Percentiles rank a stretch among this genome's conserved stretches.
These are phyloP conservation scores for Ia io DNA, from an alignment of 2,113 vertebrate genomes.

Conservation along the genomic window DNA sequence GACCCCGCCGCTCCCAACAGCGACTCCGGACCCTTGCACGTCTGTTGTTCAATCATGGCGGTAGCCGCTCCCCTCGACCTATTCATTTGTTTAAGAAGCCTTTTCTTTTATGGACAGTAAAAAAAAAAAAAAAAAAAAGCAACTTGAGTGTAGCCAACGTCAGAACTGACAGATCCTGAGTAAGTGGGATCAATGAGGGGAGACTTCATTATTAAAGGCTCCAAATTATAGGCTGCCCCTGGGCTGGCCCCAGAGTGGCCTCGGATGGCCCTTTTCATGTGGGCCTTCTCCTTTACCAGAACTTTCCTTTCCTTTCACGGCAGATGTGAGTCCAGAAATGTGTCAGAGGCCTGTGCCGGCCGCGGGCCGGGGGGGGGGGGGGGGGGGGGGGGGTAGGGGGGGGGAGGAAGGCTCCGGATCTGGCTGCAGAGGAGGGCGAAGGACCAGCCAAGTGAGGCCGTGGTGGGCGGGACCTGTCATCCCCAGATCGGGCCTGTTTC, in stretches of 20 bases:
- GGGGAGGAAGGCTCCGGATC: not conserved
- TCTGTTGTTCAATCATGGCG: conserved; percentile 90
- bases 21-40: conserved; percentile 85
- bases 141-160: not conserved
- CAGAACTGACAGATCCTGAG: not conserved
- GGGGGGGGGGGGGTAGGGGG: no score
- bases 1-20: conserved; percentile 81
- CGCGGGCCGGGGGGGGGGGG: no score
- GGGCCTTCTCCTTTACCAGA: not conserved
- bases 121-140: not conserved
- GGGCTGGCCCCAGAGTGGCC: not conserved
- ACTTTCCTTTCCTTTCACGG: not conserved
- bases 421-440: not conserved
- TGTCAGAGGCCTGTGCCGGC: not conserved
- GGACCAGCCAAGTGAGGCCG: not conserved
- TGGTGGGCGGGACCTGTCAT: accelerated
- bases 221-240: not conserved
- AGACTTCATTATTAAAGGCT: not conserved
- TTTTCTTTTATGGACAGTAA: not conserved
- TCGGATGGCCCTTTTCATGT: not conserved
- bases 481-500: accelerated
- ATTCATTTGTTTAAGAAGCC: not conserved
- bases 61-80: not conserved
- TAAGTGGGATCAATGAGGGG: not conserved
- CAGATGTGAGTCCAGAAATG: not conserved